A percentile compares a stretch with the other conserved stretches of the same genome.
Evolutionary conservation across 2,797 vertebrate genomes (phyloP).

Genomic region (Hipposideros larvatus): DNA sequence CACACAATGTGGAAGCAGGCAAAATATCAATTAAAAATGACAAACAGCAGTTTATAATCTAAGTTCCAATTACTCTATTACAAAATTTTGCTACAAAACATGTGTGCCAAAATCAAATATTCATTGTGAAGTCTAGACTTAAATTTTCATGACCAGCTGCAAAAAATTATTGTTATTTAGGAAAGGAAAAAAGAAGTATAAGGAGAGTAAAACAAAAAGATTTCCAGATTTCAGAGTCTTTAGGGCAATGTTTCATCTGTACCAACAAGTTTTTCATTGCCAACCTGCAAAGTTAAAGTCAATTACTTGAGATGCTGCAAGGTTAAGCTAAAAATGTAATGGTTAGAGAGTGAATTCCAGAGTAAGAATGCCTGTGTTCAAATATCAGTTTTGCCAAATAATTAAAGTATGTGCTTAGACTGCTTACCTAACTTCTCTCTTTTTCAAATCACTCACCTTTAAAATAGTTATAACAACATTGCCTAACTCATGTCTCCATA

Average conservation of each 20-base stretch:
- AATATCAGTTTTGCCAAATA: not conserved
- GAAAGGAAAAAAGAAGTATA: not conserved
- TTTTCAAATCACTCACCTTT: not conserved
- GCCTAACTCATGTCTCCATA: not conserved
- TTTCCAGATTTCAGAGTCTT: not conserved
- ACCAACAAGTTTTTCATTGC: not conserved
- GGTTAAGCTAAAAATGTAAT: not conserved
- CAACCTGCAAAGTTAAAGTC: not conserved
- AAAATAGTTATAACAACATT: not conserved
- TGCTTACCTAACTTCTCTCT: not conserved
- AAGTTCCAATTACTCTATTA: constrained; percentile 42
- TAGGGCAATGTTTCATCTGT: not conserved
- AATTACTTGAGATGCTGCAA: not conserved
- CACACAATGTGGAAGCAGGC: not conserved
- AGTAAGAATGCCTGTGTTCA: not conserved
- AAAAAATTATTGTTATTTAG: constrained; percentile 42
- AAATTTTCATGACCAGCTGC: constrained; percentile 70
- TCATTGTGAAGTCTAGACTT: constrained; percentile 48
- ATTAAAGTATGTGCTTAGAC: not conserved
- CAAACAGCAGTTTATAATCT: constrained; percentile 63
- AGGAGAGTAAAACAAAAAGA: not conserved
- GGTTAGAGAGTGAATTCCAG: not conserved
- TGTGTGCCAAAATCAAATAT: constrained; percentile 53
- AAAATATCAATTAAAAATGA: constrained; percentile 58
- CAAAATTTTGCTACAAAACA: constrained; percentile 57